Evolutionary conservation across 2,113 vertebrate genomes (phyloP), one percentile per base, ranked within the genome.

Genomic region (Gallinago jamesoni): DNA sequence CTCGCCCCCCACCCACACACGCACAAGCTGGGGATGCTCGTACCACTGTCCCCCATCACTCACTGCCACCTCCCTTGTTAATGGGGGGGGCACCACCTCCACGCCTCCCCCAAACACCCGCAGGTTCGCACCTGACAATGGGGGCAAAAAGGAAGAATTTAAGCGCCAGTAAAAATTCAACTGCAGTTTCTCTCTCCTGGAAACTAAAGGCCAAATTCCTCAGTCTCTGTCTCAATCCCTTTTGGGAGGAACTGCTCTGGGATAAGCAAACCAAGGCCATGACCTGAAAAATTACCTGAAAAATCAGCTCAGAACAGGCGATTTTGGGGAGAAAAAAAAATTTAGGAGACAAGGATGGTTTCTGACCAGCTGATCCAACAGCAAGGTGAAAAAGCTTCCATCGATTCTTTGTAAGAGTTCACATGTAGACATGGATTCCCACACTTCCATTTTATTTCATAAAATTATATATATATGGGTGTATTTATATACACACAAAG

Each of bases 381-480:
- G 79, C 79, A 90, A 84, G 88, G 90, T 80, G 43, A 83, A 95
- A 95, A 83, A 63, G 30, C 88, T 87, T 52, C 66, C 62, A 45
- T 41, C 2, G 4, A 83, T 82, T 91, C 90, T 94, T 95, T 95
- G 69, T 94, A 93, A 84, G 80, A 92, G 86, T 84, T 86, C 35
- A 73, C 66, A 87, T 66, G 45, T 78, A 82, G 86, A 87, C 77
- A 84, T 4, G 0, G 45, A 92, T 91, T 92, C 68, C 86, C 93
- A 89, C 50, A 59, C 35, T 79, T 92, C 35, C 70, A 92, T 95
- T 97, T 97, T 95, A 96, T 95, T 96, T 87, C 10, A 50, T 62
- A 47, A 79, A 90, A 93, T 92, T 90, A 72, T 92, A 72, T 69
- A 70, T 60, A 64, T 59, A 43, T 37, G n/a, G 84, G 23, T 67